phyloP scores from a whole-genome alignment of 2,797 vertebrate species.

The Premnoplex brunnescens region DNA sequence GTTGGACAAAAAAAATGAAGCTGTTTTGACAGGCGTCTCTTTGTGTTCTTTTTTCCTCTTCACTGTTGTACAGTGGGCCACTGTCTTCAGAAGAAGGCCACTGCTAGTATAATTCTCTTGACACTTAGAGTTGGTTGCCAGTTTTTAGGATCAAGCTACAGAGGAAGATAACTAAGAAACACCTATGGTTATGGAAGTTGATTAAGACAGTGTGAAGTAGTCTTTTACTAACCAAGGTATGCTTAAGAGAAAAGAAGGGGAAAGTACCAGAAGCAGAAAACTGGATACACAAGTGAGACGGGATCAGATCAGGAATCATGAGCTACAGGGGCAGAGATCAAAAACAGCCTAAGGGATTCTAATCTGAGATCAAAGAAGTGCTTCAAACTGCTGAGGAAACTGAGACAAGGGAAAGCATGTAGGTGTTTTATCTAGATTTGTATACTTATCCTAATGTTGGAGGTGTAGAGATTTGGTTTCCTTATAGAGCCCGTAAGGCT shows the following conservation, averaged over 20 bases:
- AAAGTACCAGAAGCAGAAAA: conserved; percentile 18
- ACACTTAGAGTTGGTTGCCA: neutral
- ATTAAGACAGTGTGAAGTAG: neutral
- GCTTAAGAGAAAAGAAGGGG: neutral
- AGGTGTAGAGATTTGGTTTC: neutral
- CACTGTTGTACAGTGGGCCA: neutral
- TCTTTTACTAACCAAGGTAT: neutral
- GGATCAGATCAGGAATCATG: conserved; percentile 3
- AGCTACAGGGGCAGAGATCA: conserved; percentile 31
- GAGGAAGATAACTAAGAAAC: neutral
- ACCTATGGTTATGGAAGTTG: neutral
- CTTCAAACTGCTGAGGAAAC: conserved; percentile 49
- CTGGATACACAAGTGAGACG: neutral
- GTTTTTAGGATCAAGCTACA: neutral
- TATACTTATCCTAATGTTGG: neutral
- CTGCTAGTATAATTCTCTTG: neutral
- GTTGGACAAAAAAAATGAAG: neutral
- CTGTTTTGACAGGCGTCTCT: neutral
- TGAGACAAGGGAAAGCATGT: conserved; percentile 29
- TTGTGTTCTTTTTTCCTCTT: neutral
- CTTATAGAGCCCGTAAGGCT: neutral
- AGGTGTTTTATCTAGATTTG: conserved; percentile 38
- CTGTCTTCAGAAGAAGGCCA: neutral
- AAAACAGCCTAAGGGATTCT: conserved; percentile 5
- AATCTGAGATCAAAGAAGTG: conserved; percentile 51